Base-by-base conservation (phyloP, 2,888 invertebrate species). In the Odontocolon sp. region DNA sequence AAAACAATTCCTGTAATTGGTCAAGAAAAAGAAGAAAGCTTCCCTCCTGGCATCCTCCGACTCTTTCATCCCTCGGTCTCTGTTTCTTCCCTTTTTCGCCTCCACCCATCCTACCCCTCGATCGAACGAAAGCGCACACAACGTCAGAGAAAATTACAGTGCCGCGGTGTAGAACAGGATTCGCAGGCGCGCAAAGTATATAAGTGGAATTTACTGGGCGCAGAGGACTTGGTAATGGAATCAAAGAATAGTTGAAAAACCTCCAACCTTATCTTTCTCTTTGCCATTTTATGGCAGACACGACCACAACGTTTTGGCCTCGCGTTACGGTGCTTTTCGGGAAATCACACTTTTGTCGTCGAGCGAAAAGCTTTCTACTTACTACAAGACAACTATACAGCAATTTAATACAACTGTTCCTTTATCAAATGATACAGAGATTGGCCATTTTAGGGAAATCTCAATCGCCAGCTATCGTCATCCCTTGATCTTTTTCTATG, bases 1-100 rank as follows among this genome's bases (percentile, higher is more conserved):
- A 79, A 76, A 79, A 79, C 78, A 79, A 77, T 81, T 74, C 42
- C 40, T 69, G 64, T 81, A 79, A 79, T 81, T 79, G 59, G 67
- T 78, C 76, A 69, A 76, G 70, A 74, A 75, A 70, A 42, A 21
- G 28, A 66, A 66, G 40, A 33, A 59, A 23, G 26, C 18, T 56
- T 57, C 9, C 59, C 31, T 36, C 52, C 40, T 11, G 11, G 2
- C 50, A 18, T 14, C 16, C 18, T 61, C 42, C 47, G 28, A 6
- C 31, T 14, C 31, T 36, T 18, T 8, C 16, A n/a, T 11, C 31
- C 38, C 9, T 31, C 54, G 11, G 11, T 18, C 16, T 28, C 4
- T 23, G 42, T 59, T 38, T 11, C 14, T 31, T 18, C 26, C 38
- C 45, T 40, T 14, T 28, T 2, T 28, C 38, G n/a, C n/a, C n/a